These are phyloP conservation scores for Cyprinodon variegatus DNA, from an alignment of 2,113 vertebrate genomes.

Conservation along the genomic window DNA sequence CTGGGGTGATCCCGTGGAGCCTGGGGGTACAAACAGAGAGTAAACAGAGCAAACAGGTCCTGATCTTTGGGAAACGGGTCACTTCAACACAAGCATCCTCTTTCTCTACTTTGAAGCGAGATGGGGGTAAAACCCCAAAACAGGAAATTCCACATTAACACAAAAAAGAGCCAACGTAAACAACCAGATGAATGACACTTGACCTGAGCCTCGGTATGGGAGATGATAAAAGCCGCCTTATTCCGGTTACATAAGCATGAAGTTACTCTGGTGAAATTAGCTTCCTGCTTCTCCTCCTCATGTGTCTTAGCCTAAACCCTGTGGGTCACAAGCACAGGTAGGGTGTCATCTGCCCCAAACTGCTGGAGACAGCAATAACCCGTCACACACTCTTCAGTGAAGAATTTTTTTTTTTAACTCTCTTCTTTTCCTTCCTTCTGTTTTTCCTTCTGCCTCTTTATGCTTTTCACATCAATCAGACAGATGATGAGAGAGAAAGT, in stretches of 20 bases:
- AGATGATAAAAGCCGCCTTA: constrained; percentile 56
- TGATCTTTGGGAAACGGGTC: constrained; percentile 59
- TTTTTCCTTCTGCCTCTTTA: constrained; percentile 34
- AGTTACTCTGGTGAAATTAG: constrained; percentile 43
- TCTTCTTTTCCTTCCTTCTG: constrained; percentile 21
- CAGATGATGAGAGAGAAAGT: constrained; percentile 60
- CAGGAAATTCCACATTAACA: constrained; percentile 82
- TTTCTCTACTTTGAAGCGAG: constrained; percentile 18
- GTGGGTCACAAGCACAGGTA: constrained; percentile 25
- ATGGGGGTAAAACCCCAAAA: constrained; percentile 65
- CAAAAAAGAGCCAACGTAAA: constrained; percentile 75
- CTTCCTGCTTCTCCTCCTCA: constrained; percentile 26
- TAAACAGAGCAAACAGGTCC: constrained; percentile 58
- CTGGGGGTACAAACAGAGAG: constrained; percentile 23
- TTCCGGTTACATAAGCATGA: constrained; percentile 73
- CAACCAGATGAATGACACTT: constrained; percentile 74
- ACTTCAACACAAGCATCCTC: constrained; percentile 31
- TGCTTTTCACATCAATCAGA: constrained; percentile 60
- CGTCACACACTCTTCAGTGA: constrained; percentile 10
- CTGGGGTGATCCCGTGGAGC: constrained; percentile 47
- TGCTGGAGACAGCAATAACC: constrained; percentile 15
- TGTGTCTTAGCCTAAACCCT: constrained; percentile 28
- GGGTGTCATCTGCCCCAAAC: constrained; percentile 26
- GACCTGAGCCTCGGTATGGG: constrained; percentile 59
- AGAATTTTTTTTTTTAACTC: constrained; percentile 1